phyloP scores from a whole-genome alignment of 2,888 invertebrate genomes.

The Acanthosepion esculentum region DNA sequence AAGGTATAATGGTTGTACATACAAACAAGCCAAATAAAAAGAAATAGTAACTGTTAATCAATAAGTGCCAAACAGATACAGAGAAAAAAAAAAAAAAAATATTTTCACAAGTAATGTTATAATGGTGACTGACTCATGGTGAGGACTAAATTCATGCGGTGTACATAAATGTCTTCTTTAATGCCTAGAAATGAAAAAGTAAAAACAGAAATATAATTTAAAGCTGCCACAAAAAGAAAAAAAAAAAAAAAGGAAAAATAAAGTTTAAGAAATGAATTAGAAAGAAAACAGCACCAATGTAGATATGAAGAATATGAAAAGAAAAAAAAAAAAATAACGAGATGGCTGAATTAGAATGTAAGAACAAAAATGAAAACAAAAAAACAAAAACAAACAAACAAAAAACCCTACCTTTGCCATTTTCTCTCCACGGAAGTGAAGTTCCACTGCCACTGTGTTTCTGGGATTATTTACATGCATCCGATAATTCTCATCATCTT shows the following conservation, averaged over 20 bases:
- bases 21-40: no score
- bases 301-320: not conserved
- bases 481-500: constrained; percentile 85
- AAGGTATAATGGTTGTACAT: no score
- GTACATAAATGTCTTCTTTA: not conserved
- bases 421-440: constrained; percentile 97
- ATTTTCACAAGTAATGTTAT: no score
- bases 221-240: not conserved
- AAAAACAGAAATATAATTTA: not conserved
- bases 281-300: not conserved
- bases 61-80: no score
- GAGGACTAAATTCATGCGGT: not conserved
- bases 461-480: constrained; percentile 95
- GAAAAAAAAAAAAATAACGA: no score
- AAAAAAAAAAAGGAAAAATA: not conserved
- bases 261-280: not conserved
- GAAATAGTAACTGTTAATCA: not conserved
- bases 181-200: not conserved
- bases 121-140: not conserved
- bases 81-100: no score
- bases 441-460: constrained; percentile 93
- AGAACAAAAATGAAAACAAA: not conserved
- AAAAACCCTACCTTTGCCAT: constrained; percentile 89
- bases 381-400: not conserved
- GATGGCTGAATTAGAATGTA: not conserved